Evolutionary conservation across 2,888 invertebrate genomes (phyloP).

Genomic region (Lycocerus yunnanus): DNA sequence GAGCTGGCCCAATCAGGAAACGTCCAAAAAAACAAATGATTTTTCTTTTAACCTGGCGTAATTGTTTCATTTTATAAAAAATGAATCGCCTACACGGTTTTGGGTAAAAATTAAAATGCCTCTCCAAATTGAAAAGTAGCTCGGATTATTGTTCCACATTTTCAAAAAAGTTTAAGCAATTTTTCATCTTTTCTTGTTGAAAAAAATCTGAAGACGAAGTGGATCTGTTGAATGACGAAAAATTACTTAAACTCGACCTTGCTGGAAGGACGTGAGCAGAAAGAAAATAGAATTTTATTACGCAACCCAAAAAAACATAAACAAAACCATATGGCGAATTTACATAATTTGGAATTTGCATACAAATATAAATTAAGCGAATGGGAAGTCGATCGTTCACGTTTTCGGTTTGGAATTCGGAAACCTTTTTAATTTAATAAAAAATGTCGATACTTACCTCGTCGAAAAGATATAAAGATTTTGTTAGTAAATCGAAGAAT

Average conservation of each 20-base stretch:
- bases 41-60: slow-evolving; percentile 29
- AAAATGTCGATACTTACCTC: not conserved
- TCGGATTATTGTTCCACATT: not conserved
- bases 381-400: not conserved
- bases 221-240: not conserved
- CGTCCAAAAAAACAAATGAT: slow-evolving; percentile 38
- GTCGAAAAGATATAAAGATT: not conserved
- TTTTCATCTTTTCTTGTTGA: not conserved
- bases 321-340: not conserved
- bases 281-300: not conserved
- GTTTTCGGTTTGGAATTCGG: not conserved
- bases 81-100: slow-evolving; percentile 12
- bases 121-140: not conserved
- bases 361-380: not conserved
- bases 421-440: not conserved
- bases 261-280: not conserved
- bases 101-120: not conserved
- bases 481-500: not conserved
- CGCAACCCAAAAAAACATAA: not conserved
- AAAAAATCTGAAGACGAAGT: not conserved
- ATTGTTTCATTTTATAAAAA: slow-evolving; percentile 29
- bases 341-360: not conserved
- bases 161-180: too few relatives aligned
- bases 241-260: not conserved
- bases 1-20: slow-evolving; percentile 37